Conservation (phyloP, 2,888 invertebrate genomes). For the Drosophila mayaguana region DNA sequence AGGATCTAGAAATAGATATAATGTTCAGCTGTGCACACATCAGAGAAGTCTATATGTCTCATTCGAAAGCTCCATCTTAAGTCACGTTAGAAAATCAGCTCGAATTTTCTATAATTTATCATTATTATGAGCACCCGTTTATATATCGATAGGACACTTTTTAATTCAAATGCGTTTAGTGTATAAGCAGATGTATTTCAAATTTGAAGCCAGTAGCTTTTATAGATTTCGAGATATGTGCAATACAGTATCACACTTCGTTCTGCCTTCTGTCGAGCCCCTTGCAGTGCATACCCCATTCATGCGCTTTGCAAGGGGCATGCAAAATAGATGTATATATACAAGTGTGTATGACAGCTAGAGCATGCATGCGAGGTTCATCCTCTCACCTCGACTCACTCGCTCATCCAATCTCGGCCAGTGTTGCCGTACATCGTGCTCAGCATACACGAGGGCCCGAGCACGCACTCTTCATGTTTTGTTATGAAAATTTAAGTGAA, state of each 20-base stretch:
- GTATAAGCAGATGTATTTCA: not conserved
- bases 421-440: slow-evolving; percentile 21
- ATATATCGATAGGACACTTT: not conserved
- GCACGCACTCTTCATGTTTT: slow-evolving; percentile 76
- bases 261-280: not conserved
- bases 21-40: not conserved
- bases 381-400: slow-evolving; percentile 5
- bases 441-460: slow-evolving; percentile 54
- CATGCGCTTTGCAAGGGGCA: not conserved
- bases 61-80: not conserved
- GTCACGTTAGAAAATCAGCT: not conserved
- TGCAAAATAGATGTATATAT: slow-evolving; percentile 28
- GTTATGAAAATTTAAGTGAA: slow-evolving; percentile 83
- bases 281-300: not conserved
- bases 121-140: not conserved
- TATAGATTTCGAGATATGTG: not conserved
- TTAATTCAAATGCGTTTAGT: no score
- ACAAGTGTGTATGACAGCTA: slow-evolving; percentile 62
- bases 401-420: not conserved
- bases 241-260: no score
- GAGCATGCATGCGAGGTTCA: slow-evolving; percentile 41
- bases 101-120: not conserved
- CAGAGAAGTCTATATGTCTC: no score
- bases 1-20: no score
- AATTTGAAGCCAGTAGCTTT: not conserved